Evolutionary conservation across 1,140 invertebrate species (phyloP).

Genomic region (Reticulitermes speratus): DNA sequence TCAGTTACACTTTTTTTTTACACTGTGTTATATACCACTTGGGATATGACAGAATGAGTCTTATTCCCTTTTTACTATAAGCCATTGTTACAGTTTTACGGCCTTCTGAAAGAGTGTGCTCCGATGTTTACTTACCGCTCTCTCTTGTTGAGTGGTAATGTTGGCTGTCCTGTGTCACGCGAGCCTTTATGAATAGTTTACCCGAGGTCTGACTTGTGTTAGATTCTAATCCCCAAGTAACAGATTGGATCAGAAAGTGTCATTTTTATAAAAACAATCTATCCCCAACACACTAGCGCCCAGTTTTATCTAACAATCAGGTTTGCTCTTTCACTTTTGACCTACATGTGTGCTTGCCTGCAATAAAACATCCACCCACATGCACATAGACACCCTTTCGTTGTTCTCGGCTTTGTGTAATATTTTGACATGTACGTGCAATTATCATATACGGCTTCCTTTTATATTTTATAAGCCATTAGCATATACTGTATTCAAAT

Average conservation of each 20-base stretch:
- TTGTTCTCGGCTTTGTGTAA: not conserved
- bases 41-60: not conserved
- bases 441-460: not conserved
- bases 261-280: slow-evolving; percentile 18
- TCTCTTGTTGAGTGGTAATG: slow-evolving; percentile 1
- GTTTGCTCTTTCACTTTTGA: not conserved
- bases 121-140: not conserved
- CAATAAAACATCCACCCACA: not conserved
- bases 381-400: not conserved
- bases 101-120: not conserved
- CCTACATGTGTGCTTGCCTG: not conserved
- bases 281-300: not conserved
- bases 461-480: not conserved
- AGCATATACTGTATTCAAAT: too few species aligned
- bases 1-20: too few species aligned
- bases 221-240: slow-evolving; percentile 6
- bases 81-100: not conserved
- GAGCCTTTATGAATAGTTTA: not conserved
- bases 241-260: slow-evolving; percentile 11
- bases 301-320: not conserved
- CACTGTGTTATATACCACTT: too few species aligned
- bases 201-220: not conserved
- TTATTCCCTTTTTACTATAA: not conserved
- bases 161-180: not conserved
- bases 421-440: not conserved